Conservation (phyloP, 2,797 vertebrate species). For the Enteromius anoplus region DNA sequence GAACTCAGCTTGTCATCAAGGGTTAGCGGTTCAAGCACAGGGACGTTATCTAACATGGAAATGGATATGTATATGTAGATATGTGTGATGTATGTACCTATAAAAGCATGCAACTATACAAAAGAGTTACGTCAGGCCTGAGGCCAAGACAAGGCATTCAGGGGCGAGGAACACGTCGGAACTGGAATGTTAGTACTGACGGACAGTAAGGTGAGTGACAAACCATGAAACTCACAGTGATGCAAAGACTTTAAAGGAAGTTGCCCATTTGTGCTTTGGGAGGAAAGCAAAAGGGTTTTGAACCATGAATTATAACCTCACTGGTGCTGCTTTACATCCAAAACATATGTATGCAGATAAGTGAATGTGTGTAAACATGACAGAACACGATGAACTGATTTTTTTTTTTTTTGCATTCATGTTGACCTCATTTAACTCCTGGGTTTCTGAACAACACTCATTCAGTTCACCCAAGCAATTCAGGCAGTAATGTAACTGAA, state of each 20-base stretch:
- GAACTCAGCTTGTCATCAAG: conserved; percentile 47
- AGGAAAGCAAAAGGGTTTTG: not conserved
- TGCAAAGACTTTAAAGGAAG: conserved; percentile 26
- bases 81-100: conserved; percentile 61
- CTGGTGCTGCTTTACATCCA: not conserved
- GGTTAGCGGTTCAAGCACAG: conserved; percentile 48
- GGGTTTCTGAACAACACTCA: conserved; percentile 16
- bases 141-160: conserved; percentile 64
- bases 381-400: not conserved
- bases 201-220: conserved; percentile 57
- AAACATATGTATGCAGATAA: not conserved
- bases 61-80: conserved; percentile 60
- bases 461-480: not conserved
- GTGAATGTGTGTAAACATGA: conserved; percentile 9
- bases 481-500: not conserved
- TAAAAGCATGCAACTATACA: conserved; percentile 68
- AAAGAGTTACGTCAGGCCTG: conserved; percentile 57
- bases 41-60: conserved; percentile 52
- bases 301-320: conserved; percentile 3
- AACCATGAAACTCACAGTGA: conserved; percentile 51
- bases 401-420: conserved; percentile 19
- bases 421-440: conserved; percentile 16
- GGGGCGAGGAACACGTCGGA: conserved; percentile 55
- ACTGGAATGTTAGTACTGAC: conserved; percentile 68
- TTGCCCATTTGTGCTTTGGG: conserved; percentile 17